phyloP scores from a whole-genome alignment of 2,888 invertebrate species.

The Parascotia fuliginaria region DNA sequence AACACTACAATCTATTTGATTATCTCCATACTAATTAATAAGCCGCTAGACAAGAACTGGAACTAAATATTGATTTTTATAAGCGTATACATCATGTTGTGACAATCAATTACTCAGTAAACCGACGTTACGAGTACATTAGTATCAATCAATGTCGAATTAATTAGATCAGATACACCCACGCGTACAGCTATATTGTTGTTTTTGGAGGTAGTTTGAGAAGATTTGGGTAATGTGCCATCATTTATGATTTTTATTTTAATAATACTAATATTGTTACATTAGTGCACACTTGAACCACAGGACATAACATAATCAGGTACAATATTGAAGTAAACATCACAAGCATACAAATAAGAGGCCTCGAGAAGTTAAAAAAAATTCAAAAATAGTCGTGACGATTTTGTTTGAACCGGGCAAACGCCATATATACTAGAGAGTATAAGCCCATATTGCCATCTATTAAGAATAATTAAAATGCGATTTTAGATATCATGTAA shows the following conservation, averaged over 20 bases:
- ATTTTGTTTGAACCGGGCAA: too few species aligned
- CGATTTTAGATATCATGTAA: too few species aligned
- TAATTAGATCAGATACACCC: conserved; percentile 84
- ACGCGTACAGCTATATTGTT: conserved; percentile 53
- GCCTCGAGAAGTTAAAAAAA: too few species aligned
- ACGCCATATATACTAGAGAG: too few species aligned
- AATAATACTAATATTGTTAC: too few species aligned
- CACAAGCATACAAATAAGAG: too few species aligned
- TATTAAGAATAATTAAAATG: too few species aligned
- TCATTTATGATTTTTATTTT: neutral
- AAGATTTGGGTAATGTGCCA: conserved; percentile 3
- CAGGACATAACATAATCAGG: too few species aligned
- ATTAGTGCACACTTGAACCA: too few species aligned
- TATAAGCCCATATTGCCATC: too few species aligned
- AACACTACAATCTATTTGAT: neutral
- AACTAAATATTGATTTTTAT: conserved; percentile 50
- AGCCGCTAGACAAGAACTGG: conserved; percentile 18
- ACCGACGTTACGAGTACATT: conserved; percentile 74
- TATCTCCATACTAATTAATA: conserved; percentile 12
- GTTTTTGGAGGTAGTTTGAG: conserved; percentile 16
- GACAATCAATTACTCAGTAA: conserved; percentile 80
- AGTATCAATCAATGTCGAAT: conserved; percentile 83
- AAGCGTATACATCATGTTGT: conserved; percentile 71
- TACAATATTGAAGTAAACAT: too few species aligned
- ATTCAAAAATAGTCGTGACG: too few species aligned